Evolutionary conservation across 2,888 invertebrate genomes (phyloP).

Genomic region (Elgonia sp.): DNA sequence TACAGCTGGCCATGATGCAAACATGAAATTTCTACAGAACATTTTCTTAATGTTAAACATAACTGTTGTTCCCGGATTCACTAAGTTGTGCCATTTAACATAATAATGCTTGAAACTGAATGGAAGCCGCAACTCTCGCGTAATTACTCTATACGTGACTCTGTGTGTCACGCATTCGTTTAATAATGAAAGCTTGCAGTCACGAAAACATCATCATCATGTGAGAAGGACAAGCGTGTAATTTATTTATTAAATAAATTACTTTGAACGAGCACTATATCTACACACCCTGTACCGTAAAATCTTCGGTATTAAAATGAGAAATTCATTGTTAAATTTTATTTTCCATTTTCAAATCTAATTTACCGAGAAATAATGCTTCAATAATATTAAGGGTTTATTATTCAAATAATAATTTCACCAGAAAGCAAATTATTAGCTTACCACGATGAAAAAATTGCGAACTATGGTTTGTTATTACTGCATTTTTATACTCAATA

Average conservation of each 20-base stretch:
- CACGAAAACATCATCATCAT: slow-evolving; percentile 24
- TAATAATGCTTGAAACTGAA: slow-evolving; percentile 44
- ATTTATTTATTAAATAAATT: slow-evolving; percentile 54
- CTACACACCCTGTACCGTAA: slow-evolving; percentile 9
- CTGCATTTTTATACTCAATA: no score
- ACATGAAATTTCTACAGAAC: not conserved
- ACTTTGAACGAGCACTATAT: not conserved
- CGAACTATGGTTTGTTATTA: no score
- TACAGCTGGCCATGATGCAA: not conserved
- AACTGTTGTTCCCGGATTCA: slow-evolving; percentile 8
- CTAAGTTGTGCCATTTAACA: slow-evolving; percentile 29
- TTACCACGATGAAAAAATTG: no score
- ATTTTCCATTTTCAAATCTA: no score
- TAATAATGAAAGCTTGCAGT: slow-evolving; percentile 49
- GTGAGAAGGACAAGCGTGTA: slow-evolving; percentile 36
- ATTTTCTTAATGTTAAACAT: not conserved
- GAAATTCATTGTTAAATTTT: no score
- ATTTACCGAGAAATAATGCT: no score
- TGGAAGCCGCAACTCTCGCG: slow-evolving; percentile 18
- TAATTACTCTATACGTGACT: slow-evolving; percentile 47
- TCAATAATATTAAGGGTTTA: no score
- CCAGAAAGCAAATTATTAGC: no score
- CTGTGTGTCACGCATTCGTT: slow-evolving; percentile 40
- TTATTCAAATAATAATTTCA: no score
- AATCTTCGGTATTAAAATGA: no score